Conservation (phyloP, 2,888 invertebrate species). For the Coleophora flavipennella region DNA sequence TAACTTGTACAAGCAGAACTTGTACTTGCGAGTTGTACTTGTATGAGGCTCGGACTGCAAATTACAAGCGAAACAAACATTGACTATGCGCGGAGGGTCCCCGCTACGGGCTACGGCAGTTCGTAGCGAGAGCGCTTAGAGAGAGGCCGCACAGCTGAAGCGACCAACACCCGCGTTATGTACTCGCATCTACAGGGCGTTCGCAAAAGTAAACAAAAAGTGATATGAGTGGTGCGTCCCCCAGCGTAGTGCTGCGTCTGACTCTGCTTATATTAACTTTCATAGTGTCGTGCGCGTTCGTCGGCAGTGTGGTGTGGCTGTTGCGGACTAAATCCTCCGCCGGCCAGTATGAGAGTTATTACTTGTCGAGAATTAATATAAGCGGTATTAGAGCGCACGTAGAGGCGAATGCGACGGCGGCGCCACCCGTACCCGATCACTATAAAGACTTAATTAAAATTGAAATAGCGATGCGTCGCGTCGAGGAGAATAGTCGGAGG, state of each 20-base stretch:
- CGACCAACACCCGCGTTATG: constrained; percentile 53
- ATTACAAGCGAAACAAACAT: constrained; percentile 61
- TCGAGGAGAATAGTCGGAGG: constrained; percentile 63
- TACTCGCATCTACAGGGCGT: constrained; percentile 39
- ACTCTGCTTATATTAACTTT: constrained; percentile 62
- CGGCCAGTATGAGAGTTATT: constrained; percentile 67
- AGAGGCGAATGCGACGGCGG: constrained; percentile 42
- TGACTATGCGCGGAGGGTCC: constrained; percentile 33
- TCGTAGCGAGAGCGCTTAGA: constrained; percentile 45
- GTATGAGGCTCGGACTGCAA: constrained; percentile 59
- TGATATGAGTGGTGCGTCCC: constrained; percentile 70
- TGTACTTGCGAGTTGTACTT: constrained; percentile 16
- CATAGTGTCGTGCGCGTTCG: constrained; percentile 57
- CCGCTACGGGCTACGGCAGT: constrained; percentile 45
- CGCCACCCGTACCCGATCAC: constrained; percentile 51
- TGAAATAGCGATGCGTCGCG: constrained; percentile 68
- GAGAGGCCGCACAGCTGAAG: constrained; percentile 51
- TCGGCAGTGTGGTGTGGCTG: constrained; percentile 65
- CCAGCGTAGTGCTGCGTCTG: constrained; percentile 56
- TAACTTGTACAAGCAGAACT: constrained; percentile 37
- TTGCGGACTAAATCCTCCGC: constrained; percentile 48
- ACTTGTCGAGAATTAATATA: constrained; percentile 72
- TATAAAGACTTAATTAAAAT: constrained; percentile 69
- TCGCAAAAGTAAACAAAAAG: constrained; percentile 63
- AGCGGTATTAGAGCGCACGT: constrained; percentile 42